Evolutionary conservation across 2,888 invertebrate species (phyloP).

Genomic region (Idaea dimidiata): DNA sequence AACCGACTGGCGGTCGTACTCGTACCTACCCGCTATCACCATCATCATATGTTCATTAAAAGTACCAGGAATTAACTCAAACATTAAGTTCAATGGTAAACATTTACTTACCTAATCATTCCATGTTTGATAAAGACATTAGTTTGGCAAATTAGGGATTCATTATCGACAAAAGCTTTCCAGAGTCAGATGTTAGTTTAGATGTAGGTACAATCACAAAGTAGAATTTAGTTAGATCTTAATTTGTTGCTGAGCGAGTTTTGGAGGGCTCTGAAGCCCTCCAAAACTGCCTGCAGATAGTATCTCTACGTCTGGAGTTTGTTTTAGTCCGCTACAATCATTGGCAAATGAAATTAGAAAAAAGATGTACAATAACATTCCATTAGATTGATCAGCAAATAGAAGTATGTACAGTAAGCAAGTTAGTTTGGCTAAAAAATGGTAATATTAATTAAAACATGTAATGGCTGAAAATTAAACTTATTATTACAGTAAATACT

Average conservation of each 20-base stretch:
- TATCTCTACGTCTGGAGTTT: constrained; percentile 36
- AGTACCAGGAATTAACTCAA: constrained; percentile 48
- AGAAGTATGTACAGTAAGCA: too few relatives aligned
- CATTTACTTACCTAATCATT: constrained; percentile 17
- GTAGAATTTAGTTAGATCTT: constrained; percentile 37
- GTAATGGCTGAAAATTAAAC: too few relatives aligned
- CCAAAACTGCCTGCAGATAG: too few relatives aligned
- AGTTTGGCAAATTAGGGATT: constrained; percentile 24
- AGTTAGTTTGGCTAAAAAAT: too few relatives aligned
- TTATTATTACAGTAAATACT: too few relatives aligned
- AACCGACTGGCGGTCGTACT: constrained; percentile 57
- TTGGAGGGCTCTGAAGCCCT: constrained; percentile 13
- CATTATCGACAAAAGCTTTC: constrained; percentile 12
- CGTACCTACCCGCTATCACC: constrained; percentile 57
- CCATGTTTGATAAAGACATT: constrained; percentile 20
- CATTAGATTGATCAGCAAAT: too few relatives aligned
- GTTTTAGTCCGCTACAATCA: constrained; percentile 21
- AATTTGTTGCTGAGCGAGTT: constrained; percentile 38
- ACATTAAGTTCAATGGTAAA: constrained; percentile 32
- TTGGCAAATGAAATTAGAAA: background rate
- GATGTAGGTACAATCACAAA: constrained; percentile 30
- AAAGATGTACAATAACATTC: too few relatives aligned
- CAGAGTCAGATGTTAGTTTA: constrained; percentile 29
- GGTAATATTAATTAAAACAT: too few relatives aligned
- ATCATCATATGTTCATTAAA: constrained; percentile 56